Evolutionary conservation across 2,888 invertebrate genomes (phyloP), one percentile per base, ranked within the genome.

Genomic region (Slavum lentiscoides): DNA sequence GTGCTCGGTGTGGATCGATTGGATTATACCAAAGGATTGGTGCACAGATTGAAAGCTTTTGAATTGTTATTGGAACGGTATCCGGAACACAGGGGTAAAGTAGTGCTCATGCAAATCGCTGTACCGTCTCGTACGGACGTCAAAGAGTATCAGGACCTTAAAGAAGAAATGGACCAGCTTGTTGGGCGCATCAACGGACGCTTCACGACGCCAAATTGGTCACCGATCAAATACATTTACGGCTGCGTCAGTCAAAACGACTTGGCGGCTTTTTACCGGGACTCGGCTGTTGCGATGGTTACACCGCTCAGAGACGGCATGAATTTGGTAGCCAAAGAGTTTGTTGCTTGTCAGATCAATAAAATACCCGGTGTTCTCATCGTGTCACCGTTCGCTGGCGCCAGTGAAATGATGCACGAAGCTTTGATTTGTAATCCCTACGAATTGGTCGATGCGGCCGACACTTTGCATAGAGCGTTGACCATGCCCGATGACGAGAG

Each of bases 371-470:
- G 96, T 2, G 95, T 96, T 0, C 87, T 96, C 58, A 93, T 96
- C 72, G 92, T 96, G 11, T 95, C 95, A 0, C 95, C 95, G 0
- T 95, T 96, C 85, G 95, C 96, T 81, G 96, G 96, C 0, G 95
- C 96, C 11, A 95, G 94, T 0, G 95, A 95, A 86, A 95, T 93
- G 89, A 95, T 96, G 95, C 95, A 95, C 87, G 95, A 96, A 86
- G 95, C 95, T 2, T 88, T 96, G 13, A 91, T 94, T 74, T 94
- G 94, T 85, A 95, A 96, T 86, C 95, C 95, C 0, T 95, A 95
- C 85, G 95, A 96, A 86, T 89, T 95, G 69, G 92, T 94, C 84
- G 93, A 93, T 84, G 94, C 94, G 5, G 94, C 95, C 23, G 94
- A 95, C 86, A 92, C 93, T 37, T 92, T 94, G 84, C 93, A 95